Evolutionary conservation across 2,888 invertebrate species (phyloP), one percentile per base, ranked within the genome.

Genomic region (Agrochola circellaris): DNA sequence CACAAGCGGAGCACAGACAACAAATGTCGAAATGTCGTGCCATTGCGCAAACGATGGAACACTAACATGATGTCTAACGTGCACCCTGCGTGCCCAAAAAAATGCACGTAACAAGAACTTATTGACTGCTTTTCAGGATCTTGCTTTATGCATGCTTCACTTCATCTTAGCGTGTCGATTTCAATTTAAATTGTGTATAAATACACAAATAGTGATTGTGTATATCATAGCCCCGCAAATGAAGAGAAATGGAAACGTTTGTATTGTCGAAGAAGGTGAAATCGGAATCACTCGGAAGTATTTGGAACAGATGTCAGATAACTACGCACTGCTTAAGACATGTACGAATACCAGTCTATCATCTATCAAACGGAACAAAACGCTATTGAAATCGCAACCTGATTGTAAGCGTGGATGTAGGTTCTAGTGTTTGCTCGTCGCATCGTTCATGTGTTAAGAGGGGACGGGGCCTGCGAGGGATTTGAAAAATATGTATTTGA

Each of bases 251-350:
- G 58, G 30, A 64, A 58, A 65, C 34, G 56, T 82, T 38, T 34
- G 42, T 69, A 48, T 69, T 51, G 58, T 70, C 34, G 26, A 73
- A 65, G 65, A 56, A 45, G 67, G 58, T 72, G 30, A 70, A 61
- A 42, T 69, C 34, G 54, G 45, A 67, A 84, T 84, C 38, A 73
- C 54, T 84, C 13, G 13, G n/a, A 38, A 69, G 54, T 70, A 74
- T 84, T 67, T 70, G 56, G 73, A 61, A 48, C 81, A 82, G 54
- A 73, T 84, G 60, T 73, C 45, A 58, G 69, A 82, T 74, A 73
- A 74, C 34, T 51, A 69, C 68, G 68, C 81, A 69, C 65, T 64
- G 42, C 26, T 30, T 54, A 34, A 62, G 65, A 51, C 56, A 73
- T 61, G 45, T 64, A 70, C 45, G 64, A 68, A 68, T 65, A 68